Conservation (phyloP, 2,113 vertebrate genomes). For the Brachyhypopomus occidentalis region DNA sequence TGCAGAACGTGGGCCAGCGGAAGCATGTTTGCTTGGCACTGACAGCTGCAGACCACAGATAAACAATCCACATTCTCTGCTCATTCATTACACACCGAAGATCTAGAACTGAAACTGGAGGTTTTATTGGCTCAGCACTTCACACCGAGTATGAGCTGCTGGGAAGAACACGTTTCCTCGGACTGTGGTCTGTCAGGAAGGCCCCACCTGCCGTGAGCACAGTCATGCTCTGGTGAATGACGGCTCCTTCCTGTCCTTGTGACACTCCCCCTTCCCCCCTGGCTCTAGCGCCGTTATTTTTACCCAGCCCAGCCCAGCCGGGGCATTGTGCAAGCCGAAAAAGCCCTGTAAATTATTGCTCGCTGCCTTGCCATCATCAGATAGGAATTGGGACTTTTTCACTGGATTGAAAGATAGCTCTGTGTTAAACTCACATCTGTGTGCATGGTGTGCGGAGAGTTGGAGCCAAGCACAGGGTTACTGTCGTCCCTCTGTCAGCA, state of each 20-base stretch:
- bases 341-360: conserved; percentile 58
- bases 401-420: conserved; percentile 28
- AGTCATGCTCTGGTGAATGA: conserved; percentile 17
- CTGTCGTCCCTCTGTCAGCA: conserved; percentile 22
- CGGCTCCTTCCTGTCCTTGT: conserved; percentile 22
- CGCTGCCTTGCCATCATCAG: not conserved
- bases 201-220: conserved; percentile 22
- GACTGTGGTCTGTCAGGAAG: conserved; percentile 14
- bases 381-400: conserved; percentile 4
- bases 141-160: not conserved
- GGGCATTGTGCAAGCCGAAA: conserved; percentile 46
- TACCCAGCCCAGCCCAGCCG: not conserved
- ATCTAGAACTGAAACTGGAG: not conserved
- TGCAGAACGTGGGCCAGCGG: not conserved
- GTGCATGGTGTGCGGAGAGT: conserved; percentile 4
- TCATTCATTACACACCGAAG: not conserved
- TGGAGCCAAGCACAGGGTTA: conserved; percentile 17
- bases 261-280: conserved; percentile 12
- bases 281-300: conserved; percentile 32
- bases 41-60: conserved; percentile 19
- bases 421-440: conserved; percentile 16
- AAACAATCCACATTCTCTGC: conserved; percentile 6
- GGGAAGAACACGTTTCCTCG: conserved; percentile 11
- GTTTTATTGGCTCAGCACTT: not conserved
- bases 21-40: conserved; percentile 12